Evolutionary conservation across 2,888 invertebrate genomes (phyloP).

Genomic region (Cantharis flavilabris): DNA sequence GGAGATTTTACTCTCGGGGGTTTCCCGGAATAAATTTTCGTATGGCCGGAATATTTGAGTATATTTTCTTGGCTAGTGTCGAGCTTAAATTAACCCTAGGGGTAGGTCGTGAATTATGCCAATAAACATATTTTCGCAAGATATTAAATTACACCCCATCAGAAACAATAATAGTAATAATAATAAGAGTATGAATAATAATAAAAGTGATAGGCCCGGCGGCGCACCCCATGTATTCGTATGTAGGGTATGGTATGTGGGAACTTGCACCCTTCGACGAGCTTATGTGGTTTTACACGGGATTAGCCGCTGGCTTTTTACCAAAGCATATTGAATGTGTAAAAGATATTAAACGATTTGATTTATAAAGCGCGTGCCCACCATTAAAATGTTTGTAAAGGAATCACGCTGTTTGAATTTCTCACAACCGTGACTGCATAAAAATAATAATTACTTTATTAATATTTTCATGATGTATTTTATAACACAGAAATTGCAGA

Average conservation of each 20-base stretch:
- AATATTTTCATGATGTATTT: slow-evolving; percentile 20
- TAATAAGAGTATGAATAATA: slow-evolving; percentile 50
- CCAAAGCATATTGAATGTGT: slow-evolving; percentile 53
- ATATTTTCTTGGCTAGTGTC: not conserved
- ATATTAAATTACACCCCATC: slow-evolving; percentile 50
- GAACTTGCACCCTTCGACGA: slow-evolving; percentile 42
- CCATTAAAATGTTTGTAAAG: slow-evolving; percentile 51
- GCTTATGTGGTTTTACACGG: slow-evolving; percentile 54
- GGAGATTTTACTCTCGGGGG: not conserved
- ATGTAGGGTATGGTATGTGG: slow-evolving; percentile 37
- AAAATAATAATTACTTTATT: slow-evolving; percentile 30
- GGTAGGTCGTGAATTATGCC: not conserved
- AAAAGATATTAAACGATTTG: slow-evolving; percentile 54
- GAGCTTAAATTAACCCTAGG: not conserved
- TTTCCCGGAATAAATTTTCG: not conserved
- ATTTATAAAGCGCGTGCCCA: slow-evolving; percentile 51
- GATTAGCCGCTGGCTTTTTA: slow-evolving; percentile 53
- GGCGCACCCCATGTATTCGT: slow-evolving; percentile 46
- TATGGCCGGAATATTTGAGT: not conserved
- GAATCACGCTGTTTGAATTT: slow-evolving; percentile 53
- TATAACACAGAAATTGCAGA: slow-evolving; percentile 21
- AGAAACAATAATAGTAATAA: slow-evolving; percentile 46
- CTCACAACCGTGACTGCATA: slow-evolving; percentile 43
- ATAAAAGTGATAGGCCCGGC: slow-evolving; percentile 45
- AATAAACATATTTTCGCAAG: slow-evolving; percentile 32